Evolutionary conservation across 2,113 vertebrate genomes (phyloP).

Genomic region (Rhizomys pruinosus): DNA sequence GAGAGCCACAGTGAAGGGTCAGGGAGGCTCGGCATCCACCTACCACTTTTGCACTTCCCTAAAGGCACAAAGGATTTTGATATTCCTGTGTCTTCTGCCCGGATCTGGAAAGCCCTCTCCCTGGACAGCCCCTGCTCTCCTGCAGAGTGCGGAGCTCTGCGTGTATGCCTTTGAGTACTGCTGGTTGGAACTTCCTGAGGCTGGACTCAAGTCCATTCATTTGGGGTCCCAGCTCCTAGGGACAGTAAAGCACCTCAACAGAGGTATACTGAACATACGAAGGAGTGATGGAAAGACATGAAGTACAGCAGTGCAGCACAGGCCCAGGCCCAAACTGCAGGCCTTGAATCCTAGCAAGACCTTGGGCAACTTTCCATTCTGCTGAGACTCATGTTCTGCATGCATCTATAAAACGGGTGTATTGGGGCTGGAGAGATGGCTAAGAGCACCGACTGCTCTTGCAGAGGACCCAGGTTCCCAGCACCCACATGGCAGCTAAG

Average conservation of each 20-base stretch:
- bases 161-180: neutral
- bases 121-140: neutral
- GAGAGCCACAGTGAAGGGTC: neutral
- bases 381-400: neutral
- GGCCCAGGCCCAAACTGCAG: neutral
- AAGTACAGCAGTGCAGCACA: neutral
- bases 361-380: neutral
- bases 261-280: neutral
- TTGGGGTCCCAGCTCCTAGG: neutral
- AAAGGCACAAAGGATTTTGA: neutral
- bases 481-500: no score
- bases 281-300: no score
- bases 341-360: neutral
- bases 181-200: neutral
- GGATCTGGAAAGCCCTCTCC: neutral
- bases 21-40: neutral
- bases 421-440: no score
- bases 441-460: no score
- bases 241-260: no score
- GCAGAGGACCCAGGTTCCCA: no score
- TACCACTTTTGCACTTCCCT: neutral
- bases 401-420: neutral
- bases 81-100: neutral
- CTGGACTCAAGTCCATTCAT: neutral
- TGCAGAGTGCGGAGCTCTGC: neutral